These are phyloP conservation scores for Drosophila sulfurigaster DNA, from an alignment of 1,140 invertebrate species.

Conservation along the genomic window DNA sequence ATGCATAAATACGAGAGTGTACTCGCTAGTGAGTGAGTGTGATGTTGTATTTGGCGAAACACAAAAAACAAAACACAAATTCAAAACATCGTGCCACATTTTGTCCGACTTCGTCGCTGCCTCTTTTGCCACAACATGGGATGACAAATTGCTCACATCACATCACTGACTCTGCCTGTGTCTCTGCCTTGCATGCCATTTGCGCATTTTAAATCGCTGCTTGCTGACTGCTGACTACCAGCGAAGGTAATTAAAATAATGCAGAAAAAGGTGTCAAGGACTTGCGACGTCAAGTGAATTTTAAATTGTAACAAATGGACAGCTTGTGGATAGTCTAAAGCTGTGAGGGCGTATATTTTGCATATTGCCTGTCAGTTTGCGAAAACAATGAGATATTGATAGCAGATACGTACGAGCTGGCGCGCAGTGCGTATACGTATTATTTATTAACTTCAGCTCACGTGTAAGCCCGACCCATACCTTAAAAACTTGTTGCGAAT, in stretches of 20 bases:
- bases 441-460: background rate
- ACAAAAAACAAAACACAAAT: slow-evolving; percentile 20
- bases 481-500: too few species aligned
- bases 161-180: slow-evolving; percentile 14
- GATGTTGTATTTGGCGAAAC: slow-evolving; percentile 26
- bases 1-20: slow-evolving; percentile 59
- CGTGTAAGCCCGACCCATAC: background rate
- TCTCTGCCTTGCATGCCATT: slow-evolving; percentile 38
- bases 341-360: background rate
- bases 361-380: slow-evolving; percentile 16
- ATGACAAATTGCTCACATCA: slow-evolving; percentile 65
- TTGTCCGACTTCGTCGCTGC: background rate
- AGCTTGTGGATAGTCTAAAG: background rate
- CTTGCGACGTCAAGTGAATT: slow-evolving; percentile 68
- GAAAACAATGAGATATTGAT: slow-evolving; percentile 24
- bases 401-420: background rate
- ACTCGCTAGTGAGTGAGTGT: slow-evolving; percentile 11
- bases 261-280: slow-evolving; percentile 76
- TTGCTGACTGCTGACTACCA: background rate
- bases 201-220: slow-evolving; percentile 45
- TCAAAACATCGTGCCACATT: slow-evolving; percentile 27
- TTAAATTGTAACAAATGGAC: slow-evolving; percentile 56
- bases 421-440: background rate
- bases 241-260: slow-evolving; percentile 72
- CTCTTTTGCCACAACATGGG: slow-evolving; percentile 42